These are phyloP conservation scores for Tenualosa ilisha DNA, from an alignment of 2,797 vertebrate species.

Conservation along the genomic window DNA sequence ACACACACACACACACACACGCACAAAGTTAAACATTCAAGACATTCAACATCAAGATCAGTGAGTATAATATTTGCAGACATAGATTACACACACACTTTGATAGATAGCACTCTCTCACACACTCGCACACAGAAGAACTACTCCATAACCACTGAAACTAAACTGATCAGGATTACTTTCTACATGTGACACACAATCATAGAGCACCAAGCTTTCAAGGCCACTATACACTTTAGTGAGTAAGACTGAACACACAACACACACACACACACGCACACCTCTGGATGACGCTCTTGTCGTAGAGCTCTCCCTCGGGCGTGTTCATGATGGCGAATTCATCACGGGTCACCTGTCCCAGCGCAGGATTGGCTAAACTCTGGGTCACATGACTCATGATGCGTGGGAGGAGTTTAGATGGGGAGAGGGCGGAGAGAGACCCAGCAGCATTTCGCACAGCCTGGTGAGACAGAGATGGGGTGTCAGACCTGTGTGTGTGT, in stretches of 20 bases:
- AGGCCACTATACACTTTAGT: no score
- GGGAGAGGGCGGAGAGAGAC: slow-evolving; percentile 83
- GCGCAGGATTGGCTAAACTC: slow-evolving; percentile 78
- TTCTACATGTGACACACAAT: no score
- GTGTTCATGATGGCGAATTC: slow-evolving; percentile 93
- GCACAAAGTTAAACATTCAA: background rate
- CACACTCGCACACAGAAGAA: slow-evolving; percentile 48
- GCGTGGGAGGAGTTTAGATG: slow-evolving; percentile 82
- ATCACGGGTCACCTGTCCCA: slow-evolving; percentile 86
- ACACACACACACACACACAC: slow-evolving; percentile 14
- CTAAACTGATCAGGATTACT: no score
- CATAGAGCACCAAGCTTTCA: no score
- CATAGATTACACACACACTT: background rate
- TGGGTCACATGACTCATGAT: slow-evolving; percentile 81
- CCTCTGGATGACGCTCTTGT: slow-evolving; percentile 95
- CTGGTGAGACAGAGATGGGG: slow-evolving; percentile 60
- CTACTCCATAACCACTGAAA: no score
- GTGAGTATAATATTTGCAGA: background rate
- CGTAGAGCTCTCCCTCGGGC: slow-evolving; percentile 87
- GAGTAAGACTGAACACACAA: background rate
- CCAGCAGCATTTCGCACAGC: slow-evolving; percentile 88
- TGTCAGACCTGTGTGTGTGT: background rate
- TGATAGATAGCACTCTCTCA: slow-evolving; percentile 52
- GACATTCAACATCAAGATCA: background rate
- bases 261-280: slow-evolving; percentile 54